Conservation (phyloP, 2,113 vertebrate species). For the Saguinus midas region DNA sequence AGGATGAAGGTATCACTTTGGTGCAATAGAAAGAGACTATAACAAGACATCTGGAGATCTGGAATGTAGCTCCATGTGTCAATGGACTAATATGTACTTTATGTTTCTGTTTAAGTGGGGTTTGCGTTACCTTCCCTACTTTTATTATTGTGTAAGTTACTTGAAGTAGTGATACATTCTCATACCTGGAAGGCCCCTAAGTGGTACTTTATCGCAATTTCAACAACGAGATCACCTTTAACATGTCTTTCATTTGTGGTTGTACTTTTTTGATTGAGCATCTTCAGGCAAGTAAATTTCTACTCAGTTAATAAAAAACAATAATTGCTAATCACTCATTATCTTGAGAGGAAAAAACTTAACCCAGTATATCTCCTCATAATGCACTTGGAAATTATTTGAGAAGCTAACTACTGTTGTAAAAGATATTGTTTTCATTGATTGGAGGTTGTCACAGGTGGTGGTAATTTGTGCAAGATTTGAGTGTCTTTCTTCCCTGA, state of each 20-base stretch:
- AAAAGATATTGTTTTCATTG: background rate
- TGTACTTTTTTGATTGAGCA: background rate
- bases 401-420: background rate
- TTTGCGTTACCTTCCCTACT: background rate
- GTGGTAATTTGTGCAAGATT: background rate
- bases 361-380: background rate
- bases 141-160: background rate
- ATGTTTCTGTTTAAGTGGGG: background rate
- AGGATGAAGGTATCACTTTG: background rate
- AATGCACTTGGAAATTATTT: background rate
- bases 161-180: background rate
- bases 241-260: background rate
- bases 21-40: background rate
- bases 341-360: background rate
- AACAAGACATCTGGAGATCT: background rate
- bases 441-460: background rate
- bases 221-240: background rate
- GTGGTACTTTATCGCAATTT: background rate
- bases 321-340: background rate
- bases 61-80: background rate
- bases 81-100: background rate
- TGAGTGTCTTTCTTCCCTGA: background rate
- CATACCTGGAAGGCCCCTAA: background rate
- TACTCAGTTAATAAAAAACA: background rate
- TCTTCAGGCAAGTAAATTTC: slow-evolving; percentile 28